Evolutionary conservation across 2,113 vertebrate genomes (phyloP), one percentile per base, ranked within the genome.

Genomic region (Scytalopus superciliaris): DNA sequence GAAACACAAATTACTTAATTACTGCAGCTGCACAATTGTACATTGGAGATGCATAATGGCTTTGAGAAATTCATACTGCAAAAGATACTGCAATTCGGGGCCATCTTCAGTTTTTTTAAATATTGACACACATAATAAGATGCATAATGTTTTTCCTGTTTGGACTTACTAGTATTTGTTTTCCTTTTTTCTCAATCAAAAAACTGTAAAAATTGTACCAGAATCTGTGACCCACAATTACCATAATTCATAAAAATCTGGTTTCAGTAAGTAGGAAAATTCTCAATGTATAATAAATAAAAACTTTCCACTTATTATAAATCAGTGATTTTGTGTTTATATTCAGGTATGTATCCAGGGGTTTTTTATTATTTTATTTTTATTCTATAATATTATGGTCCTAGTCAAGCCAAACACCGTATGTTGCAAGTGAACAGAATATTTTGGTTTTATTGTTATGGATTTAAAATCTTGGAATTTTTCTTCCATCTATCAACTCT

Each of bases 331-430:
- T 62, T 7, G 0, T 3, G 15, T 42, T 89, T 90, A 40, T 89
- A 50, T 62, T 5, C 19, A 31, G 7, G 3, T 27, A 22, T 30
- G 6, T 2, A 1, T 69, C 28, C 33, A n/a, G n/a, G 3, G 1
- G 1, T 0, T 4, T 7, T 45, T 27, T 25, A 14, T 47, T 39
- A 17, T 28, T 59, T 55, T n/a, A 47, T 56, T 40, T 10, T 39
- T 84, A 25, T 55, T 66, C 70, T 47, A 10, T 44, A 37, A 16
- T 39, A 23, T 33, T 78, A 19, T 28, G 6, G 37, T 62, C 8
- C 12, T 74, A 62, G 22, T 35, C 47, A 90, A 66, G 1, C 60
- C n/a, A 77, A 75, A 69, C 8, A 33, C 2, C 1, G 2, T n/a
- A 70, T 13, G 12, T 4, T 70, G 1, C 21, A 87, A 45, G 3